Conservation (phyloP, 2,888 invertebrate species). For the Hymenopus coronatus region DNA sequence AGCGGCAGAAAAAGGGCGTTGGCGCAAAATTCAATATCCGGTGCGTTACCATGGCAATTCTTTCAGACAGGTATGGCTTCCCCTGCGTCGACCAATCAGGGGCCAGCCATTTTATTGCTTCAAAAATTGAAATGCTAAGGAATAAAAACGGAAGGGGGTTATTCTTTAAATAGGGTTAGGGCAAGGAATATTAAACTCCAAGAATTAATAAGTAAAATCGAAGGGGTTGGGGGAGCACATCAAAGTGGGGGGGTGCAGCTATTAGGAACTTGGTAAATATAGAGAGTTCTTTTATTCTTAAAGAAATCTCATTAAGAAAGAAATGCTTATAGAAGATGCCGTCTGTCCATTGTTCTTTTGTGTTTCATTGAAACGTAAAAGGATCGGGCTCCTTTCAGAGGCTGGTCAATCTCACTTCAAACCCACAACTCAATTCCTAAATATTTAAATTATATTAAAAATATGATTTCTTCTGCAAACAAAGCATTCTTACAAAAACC, state of each 20-base stretch:
- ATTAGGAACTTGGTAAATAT: neutral
- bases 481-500: no score
- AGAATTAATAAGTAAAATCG: neutral
- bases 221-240: neutral
- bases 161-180: neutral
- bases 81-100: neutral
- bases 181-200: neutral
- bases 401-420: no score
- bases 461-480: no score
- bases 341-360: neutral
- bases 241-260: neutral
- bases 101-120: neutral
- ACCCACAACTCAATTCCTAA: no score
- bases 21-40: slow-evolving; percentile 25
- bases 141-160: neutral
- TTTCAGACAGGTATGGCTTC: slow-evolving; percentile 18
- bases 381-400: no score
- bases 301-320: neutral
- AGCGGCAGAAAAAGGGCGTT: neutral
- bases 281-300: neutral
- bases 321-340: neutral
- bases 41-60: slow-evolving; percentile 28
- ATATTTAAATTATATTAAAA: no score
- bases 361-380: neutral
- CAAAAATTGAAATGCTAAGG: neutral